Evolutionary conservation across 2,888 invertebrate genomes (phyloP), one percentile per base, ranked within the genome.

Genomic region (Synanthedon andrenaeformis): DNA sequence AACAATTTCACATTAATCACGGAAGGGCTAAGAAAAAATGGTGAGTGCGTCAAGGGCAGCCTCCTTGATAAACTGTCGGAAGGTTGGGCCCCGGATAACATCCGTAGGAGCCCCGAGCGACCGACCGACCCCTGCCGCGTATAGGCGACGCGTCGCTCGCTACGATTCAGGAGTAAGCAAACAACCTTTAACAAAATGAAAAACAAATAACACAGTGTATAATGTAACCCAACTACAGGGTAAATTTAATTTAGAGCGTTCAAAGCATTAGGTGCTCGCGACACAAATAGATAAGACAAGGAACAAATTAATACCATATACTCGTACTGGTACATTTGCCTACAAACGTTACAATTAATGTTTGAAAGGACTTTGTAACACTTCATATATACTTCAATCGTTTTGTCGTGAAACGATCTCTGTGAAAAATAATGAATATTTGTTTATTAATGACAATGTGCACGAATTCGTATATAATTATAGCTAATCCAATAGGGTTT

Each of bases 1-100:
- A 70, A 72, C 69, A 69, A 69, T 70, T 66, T 61, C 59, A 60
- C 65, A 72, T 74, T 69, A 69, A 67, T 70, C 67, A 70, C 63
- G 58, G 59, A 64, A 67, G 57, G 60, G 62, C 63, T 60, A 59
- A 58, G 65, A 60, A 65, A 67, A 72, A 72, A 72, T 66, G 61
- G 62, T 56, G 62, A 67, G 60, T 62, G 61, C 65, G 65, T 71
- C 69, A 70, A 68, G 66, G 67, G 62, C 65, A 65, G 63, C 59
- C 58, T 54, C 57, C 60, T 65, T 69, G 64, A 70, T 70, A 69
- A 65, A 67, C 65, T 60, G 66, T 62, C 65, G 67, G 66, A 69
- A 70, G 64, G 62, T 64, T 57, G 60, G 66, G 63, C 58, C 54
- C 62, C 62, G 58, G 63, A 69, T 72, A 77, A 75, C 70, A 74